Conservation (phyloP, 2,113 vertebrate species). For the Sander vitreus region DNA sequence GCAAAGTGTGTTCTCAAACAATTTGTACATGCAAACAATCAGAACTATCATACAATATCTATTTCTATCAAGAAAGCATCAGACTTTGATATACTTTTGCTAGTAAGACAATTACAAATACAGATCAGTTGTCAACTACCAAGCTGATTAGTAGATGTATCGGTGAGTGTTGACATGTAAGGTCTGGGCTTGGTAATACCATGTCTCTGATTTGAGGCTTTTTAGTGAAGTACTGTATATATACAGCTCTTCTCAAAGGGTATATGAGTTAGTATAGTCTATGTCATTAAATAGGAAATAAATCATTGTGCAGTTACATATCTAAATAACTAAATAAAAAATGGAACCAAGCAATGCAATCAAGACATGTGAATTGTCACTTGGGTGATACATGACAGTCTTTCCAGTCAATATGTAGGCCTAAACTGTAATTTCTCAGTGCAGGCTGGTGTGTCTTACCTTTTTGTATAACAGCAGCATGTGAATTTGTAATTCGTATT, state of each 20-base stretch:
- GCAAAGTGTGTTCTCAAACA: not conserved
- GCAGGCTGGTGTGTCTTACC: slow-evolving; percentile 17
- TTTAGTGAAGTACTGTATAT: too few species aligned
- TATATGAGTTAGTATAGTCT: too few species aligned
- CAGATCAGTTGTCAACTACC: too few species aligned
- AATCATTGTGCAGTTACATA: not conserved
- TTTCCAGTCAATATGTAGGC: not conserved
- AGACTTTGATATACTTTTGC: too few species aligned
- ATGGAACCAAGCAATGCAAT: not conserved
- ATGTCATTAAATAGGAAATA: not conserved
- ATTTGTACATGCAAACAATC: not conserved
- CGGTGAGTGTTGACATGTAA: too few species aligned
- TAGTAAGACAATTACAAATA: too few species aligned
- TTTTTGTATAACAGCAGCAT: slow-evolving; percentile 28
- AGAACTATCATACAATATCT: too few species aligned
- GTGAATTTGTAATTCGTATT: slow-evolving; percentile 39
- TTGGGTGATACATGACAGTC: not conserved
- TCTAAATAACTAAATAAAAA: not conserved
- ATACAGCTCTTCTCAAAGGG: too few species aligned
- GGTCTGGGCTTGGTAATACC: too few species aligned
- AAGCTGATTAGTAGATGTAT: too few species aligned
- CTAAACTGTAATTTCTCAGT: slow-evolving; percentile 39
- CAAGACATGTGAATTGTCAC: not conserved
- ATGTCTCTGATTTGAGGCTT: too few species aligned
- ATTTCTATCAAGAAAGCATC: too few species aligned